Base-by-base conservation (phyloP, 2,797 vertebrate genomes). In the Sebastolobus altivelis region DNA sequence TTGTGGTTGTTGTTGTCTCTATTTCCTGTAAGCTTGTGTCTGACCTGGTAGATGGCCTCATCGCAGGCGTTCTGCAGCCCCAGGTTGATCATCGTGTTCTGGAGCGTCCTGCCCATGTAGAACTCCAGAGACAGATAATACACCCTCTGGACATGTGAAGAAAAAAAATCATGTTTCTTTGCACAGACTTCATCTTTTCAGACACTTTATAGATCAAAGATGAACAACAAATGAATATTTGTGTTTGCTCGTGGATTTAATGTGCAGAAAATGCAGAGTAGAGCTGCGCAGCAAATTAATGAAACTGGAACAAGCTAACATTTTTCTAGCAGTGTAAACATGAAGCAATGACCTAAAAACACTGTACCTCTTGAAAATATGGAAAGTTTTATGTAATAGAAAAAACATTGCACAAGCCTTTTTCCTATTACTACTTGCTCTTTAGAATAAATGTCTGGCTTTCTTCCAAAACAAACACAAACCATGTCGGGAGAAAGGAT, bases 21-120 rank as follows among this genome's bases (percentile, higher is more conserved):
- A 2, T 55, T 68, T 29, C 37, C 11, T 33, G 10, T 52, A n/a
- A 54, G 40, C 27, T 2, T 6, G n/a, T 3, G 5, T 62, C 83
- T 82, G 90, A 99, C 98, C 97, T 99, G 98, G 88, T 99, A 99
- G 85, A 99, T 94, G n/a, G 98, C 97, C 81, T 99, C 98, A 0
- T 99, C 98, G 1, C 98, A 99, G 79, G 98, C 97, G 0, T 99
- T 99, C 92, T 99, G 98, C 91, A 99, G 94, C 8, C 98, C 98
- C 68, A 99, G 95, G 94, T 99, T 99, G 79, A 99, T 97, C 98
- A 99, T 99, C 3, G 98, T 99, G 94, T 99, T 99, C 84, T 99
- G 98, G 49, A 99, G 95, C 0, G 98, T 97, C 70, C 98, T 90
- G 65, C 98, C 98, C 97, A 99, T 99, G 92, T 99, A 99, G 92